Evolutionary conservation across 2,113 vertebrate species (phyloP), one percentile per base, ranked within the genome.

Genomic region (Embiotoca jacksoni): DNA sequence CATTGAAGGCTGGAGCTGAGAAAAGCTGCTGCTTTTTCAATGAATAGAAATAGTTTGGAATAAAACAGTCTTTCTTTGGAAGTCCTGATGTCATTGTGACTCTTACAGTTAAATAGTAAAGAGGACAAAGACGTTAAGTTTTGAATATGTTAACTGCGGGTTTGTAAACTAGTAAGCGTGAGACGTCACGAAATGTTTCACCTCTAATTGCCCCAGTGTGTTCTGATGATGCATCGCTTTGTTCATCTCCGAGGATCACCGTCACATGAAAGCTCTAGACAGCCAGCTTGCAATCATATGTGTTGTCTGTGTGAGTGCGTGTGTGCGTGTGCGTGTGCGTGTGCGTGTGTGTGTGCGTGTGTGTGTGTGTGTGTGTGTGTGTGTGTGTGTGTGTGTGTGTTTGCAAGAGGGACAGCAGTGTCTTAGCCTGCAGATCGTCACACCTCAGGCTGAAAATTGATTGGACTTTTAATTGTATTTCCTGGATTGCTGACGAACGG

Each of bases 391-490:
- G 71, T n/a, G 53, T 44, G 37, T 23, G 63, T 53, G 53, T 70
- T 62, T 57, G 64, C 3, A 6, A 13, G 33, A 16, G 7, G 59
- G 35, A 30, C 23, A 23, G 23, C 23, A 23, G 67, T 49, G 69
- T 44, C 64, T 59, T 71, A 37, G 13, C 59, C 30, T 39, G 13
- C 68, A 79, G 68, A 72, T 69, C 46, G 46, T 80, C 82, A 64
- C 70, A 80, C 78, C 83, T 58, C 47, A 31, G 85, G 81, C 85
- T 75, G 72, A 62, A 84, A 80, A 90, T 88, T 91, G 88, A 94
- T 92, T 84, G 83, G 85, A 68, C 44, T 60, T 57, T 78, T 90
- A 91, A 92, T 91, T 90, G 85, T 82, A 72, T 86, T 91, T 92
- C 83, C 87, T 76, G 72, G 77, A 67, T 75, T 68, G 77, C 79